Evolutionary conservation across 2,113 vertebrate genomes (phyloP).

Genomic region (Dasyprocta punctata): DNA sequence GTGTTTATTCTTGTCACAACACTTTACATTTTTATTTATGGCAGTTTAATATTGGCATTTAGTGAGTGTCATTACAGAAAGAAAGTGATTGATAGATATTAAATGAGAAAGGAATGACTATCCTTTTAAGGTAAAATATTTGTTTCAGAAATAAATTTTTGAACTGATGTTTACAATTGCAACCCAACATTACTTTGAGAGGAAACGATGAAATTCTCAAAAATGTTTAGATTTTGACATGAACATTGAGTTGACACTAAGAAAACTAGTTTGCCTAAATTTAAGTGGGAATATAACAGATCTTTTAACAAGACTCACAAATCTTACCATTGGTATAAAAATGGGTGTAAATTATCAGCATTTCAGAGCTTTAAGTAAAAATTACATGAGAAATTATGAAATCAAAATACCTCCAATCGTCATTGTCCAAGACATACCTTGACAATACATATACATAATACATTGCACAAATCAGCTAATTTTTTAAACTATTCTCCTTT

Average conservation of each 20-base stretch:
- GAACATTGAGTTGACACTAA: neutral
- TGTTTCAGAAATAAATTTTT: conserved; percentile 37
- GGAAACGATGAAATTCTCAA: neutral
- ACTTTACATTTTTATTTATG: neutral
- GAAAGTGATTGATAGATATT: neutral
- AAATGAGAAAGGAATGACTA: neutral
- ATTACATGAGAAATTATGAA: conserved; percentile 49
- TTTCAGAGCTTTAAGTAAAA: conserved; percentile 51
- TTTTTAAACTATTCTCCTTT: conserved; percentile 15
- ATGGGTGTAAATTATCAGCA: conserved; percentile 55
- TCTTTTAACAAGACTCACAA: neutral
- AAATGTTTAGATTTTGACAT: neutral
- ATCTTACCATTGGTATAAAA: conserved; percentile 42
- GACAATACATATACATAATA: conserved; percentile 26
- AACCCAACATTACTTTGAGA: neutral
- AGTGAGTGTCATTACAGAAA: neutral
- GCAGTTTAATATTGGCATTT: neutral
- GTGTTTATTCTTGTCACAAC: neutral
- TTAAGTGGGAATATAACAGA: neutral
- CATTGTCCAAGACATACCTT: too few species aligned
- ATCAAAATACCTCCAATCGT: neutral
- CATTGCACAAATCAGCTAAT: neutral
- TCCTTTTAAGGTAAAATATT: neutral
- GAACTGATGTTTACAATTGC: neutral
- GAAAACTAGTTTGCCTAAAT: conserved; percentile 7